A percentile compares a stretch with the other conserved stretches of the same genome.
These are phyloP conservation scores for Callionymus lyra DNA, from an alignment of 2,113 vertebrate species.

Conservation along the genomic window DNA sequence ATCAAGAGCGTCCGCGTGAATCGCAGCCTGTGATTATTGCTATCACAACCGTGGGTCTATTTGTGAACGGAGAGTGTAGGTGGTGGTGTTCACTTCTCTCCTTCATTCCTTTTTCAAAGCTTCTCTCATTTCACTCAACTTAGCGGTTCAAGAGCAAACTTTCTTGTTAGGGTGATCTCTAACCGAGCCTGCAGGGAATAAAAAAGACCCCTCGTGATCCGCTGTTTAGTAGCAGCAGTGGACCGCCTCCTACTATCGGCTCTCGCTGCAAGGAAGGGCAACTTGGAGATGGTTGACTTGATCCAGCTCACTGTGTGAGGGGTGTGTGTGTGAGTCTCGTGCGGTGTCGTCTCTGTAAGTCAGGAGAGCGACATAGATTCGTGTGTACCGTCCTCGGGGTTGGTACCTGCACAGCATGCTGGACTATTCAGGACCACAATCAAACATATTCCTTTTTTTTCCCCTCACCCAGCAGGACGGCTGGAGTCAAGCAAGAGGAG, in stretches of 20 bases:
- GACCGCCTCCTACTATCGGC: constrained; percentile 46
- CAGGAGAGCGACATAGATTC: neutral
- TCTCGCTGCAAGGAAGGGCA: constrained; percentile 34
- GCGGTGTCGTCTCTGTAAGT: neutral
- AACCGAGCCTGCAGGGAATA: constrained; percentile 44
- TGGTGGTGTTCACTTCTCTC: constrained; percentile 53
- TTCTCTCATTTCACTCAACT: constrained; percentile 60
- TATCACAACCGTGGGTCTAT: constrained; percentile 56
- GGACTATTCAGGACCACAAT: constrained; percentile 15
- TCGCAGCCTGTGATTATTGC: constrained; percentile 59
- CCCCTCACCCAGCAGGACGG: constrained; percentile 27
- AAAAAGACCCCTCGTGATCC: constrained; percentile 49
- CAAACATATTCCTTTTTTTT: constrained; percentile 29
- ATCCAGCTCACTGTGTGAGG: constrained; percentile 2
- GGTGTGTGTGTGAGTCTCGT: constrained; percentile 9
- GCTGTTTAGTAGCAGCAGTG: constrained; percentile 49
- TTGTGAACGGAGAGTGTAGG: constrained; percentile 63
- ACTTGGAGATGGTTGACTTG: constrained; percentile 21
- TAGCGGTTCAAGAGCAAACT: constrained; percentile 56
- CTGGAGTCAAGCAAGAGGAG: constrained; percentile 29
- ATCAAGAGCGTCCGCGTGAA: constrained; percentile 57
- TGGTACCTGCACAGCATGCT: constrained; percentile 11
- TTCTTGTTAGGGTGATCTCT: constrained; percentile 55
- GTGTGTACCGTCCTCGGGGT: constrained; percentile 10
- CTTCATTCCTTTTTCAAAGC: constrained; percentile 43